A percentile compares a stretch with the other conserved stretches of the same genome.
Conservation (phyloP, 2,888 invertebrate species). For the Cenopis cana region DNA sequence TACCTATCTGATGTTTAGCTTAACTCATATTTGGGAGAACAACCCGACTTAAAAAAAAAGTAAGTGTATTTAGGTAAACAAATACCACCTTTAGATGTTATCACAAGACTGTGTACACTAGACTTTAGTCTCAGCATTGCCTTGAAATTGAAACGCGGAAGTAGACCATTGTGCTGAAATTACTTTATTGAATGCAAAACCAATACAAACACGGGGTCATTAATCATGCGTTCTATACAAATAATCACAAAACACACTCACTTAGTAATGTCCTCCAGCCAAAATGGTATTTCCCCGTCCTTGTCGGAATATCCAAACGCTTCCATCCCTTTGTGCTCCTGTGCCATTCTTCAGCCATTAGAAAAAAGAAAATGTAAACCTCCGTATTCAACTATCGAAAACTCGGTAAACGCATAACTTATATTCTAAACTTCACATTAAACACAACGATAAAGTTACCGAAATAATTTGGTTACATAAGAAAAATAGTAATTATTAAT, state of each 20-base stretch:
- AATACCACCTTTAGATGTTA: background rate
- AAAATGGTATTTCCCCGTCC: constrained; percentile 68
- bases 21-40: too few relatives aligned
- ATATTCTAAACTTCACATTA: constrained; percentile 40
- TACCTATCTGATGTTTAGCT: too few relatives aligned
- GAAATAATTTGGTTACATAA: constrained; percentile 40
- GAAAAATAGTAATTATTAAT: constrained; percentile 50
- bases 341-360: constrained; percentile 77
- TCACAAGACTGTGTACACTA: constrained; percentile 17
- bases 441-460: constrained; percentile 30
- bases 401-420: constrained; percentile 31
- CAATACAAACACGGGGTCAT: constrained; percentile 50
- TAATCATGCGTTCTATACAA: constrained; percentile 55
- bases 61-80: too few relatives aligned
- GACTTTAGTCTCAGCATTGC: constrained; percentile 49
- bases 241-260: constrained; percentile 55
- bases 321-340: constrained; percentile 69
- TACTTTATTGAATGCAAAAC: constrained; percentile 51
- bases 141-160: constrained; percentile 65
- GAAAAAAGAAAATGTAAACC: constrained; percentile 48
- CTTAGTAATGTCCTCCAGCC: constrained; percentile 81
- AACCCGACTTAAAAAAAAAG: too few relatives aligned
- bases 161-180: constrained; percentile 57
- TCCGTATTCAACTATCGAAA: constrained; percentile 24
- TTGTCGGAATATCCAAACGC: constrained; percentile 65